A percentile compares a stretch with the other conserved stretches of the same genome.
These are phyloP conservation scores for Drosophila macrospina DNA, from an alignment of 2,888 invertebrate species.

Conservation along the genomic window DNA sequence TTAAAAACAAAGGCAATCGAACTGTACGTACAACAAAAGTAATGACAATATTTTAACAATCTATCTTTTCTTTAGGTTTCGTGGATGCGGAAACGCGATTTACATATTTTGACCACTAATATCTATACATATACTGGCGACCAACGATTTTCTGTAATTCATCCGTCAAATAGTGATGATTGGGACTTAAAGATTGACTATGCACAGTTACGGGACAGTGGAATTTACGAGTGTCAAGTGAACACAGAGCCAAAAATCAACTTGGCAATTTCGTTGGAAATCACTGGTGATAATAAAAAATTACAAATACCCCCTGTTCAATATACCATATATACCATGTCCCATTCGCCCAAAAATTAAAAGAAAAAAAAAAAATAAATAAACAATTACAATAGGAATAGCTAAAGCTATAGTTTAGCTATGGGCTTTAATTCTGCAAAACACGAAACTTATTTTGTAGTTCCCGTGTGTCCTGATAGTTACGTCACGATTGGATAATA, in stretches of 20 bases:
- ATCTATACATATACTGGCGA: slow-evolving; percentile 95
- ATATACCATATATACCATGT: no score
- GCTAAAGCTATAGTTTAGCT: no score
- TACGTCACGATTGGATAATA: no score
- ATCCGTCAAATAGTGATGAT: slow-evolving; percentile 93
- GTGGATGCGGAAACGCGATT: slow-evolving; percentile 86
- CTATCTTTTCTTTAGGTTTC: slow-evolving; percentile 75
- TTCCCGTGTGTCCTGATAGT: no score
- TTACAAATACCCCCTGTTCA: background rate
- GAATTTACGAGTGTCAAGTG: slow-evolving; percentile 95
- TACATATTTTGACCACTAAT: slow-evolving; percentile 94
- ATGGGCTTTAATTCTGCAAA: no score
- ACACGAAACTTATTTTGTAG: no score
- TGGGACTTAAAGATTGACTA: slow-evolving; percentile 94
- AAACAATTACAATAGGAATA: no score
- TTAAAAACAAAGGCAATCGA: slow-evolving; percentile 94
- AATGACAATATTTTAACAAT: background rate
- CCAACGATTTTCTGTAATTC: slow-evolving; percentile 93
- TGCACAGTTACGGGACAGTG: slow-evolving; percentile 93
- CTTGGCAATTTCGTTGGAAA: slow-evolving; percentile 91
- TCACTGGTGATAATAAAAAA: slow-evolving; percentile 89
- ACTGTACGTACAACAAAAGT: slow-evolving; percentile 88
- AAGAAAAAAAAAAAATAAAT: no score
- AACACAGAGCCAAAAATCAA: slow-evolving; percentile 96
- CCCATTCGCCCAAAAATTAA: no score